phyloP scores from a whole-genome alignment of 2,888 invertebrate genomes.

The Mylabris sibirica region DNA sequence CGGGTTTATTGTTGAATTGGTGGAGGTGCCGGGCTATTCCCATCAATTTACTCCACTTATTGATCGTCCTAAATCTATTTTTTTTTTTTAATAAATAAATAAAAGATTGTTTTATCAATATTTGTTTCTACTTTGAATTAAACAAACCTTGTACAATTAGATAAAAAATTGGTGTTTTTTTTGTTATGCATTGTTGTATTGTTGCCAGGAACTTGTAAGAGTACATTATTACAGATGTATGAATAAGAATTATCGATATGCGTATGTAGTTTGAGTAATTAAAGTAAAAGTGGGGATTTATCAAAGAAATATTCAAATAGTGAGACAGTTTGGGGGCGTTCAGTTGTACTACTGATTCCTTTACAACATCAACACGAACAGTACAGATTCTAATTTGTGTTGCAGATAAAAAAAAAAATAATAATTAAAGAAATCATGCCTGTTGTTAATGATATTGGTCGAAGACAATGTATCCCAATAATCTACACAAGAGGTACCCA shows the following conservation, averaged over 20 bases:
- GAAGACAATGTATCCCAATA: slow-evolving; percentile 77
- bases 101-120: neutral
- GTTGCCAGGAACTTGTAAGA: neutral
- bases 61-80: neutral
- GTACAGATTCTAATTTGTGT: neutral
- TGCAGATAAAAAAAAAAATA: neutral
- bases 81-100: neutral
- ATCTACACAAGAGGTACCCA: slow-evolving; percentile 81
- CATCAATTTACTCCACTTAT: neutral
- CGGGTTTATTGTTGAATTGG: neutral
- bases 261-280: neutral
- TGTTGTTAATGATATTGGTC: slow-evolving; percentile 56
- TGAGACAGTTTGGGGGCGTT: neutral
- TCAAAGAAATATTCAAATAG: slow-evolving; percentile 16
- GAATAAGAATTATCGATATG: neutral
- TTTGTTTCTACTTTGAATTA: neutral
- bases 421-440: slow-evolving; percentile 50
- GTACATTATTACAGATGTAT: neutral
- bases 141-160: neutral
- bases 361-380: neutral
- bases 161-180: neutral
- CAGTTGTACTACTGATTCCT: neutral
- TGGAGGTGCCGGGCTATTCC: neutral
- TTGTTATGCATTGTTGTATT: neutral
- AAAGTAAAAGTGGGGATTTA: slow-evolving; percentile 1